Conservation (phyloP, 2,113 vertebrate genomes). For the Gila orcuttii region DNA sequence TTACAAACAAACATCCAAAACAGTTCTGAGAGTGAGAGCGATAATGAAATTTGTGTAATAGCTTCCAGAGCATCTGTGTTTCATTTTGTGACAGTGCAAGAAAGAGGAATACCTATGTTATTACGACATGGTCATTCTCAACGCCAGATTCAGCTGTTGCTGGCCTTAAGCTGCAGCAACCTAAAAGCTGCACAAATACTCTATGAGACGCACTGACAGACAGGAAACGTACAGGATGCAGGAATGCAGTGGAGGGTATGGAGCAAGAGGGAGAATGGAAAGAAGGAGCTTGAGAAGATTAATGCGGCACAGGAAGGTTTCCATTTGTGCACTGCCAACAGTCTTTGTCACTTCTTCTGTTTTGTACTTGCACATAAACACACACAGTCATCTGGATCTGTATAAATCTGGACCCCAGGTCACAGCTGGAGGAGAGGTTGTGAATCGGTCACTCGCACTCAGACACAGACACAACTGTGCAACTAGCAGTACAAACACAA, state of each 20-base stretch:
- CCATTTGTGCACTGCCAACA: constrained; percentile 8
- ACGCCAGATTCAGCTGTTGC: constrained; percentile 61
- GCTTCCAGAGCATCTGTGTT: constrained; percentile 74
- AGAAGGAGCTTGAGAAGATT: constrained; percentile 20
- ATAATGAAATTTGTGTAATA: constrained; percentile 54
- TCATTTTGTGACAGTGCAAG: constrained; percentile 68
- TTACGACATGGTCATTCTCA: constrained; percentile 61
- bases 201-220: constrained; percentile 29
- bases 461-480: not conserved
- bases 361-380: not conserved
- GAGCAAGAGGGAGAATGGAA: constrained; percentile 9
- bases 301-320: constrained; percentile 1
- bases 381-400: not conserved
- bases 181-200: constrained; percentile 49
- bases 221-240: constrained; percentile 19
- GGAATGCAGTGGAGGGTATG: constrained; percentile 24
- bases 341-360: constrained; percentile 5
- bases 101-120: constrained; percentile 69
- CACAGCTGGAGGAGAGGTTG: constrained; percentile 45
- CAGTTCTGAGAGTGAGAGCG: not conserved
- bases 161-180: constrained; percentile 34
- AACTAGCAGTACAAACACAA: not conserved
- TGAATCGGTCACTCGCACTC: constrained; percentile 1
- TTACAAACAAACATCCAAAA: not conserved
- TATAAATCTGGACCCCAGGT: constrained; percentile 1